These are phyloP conservation scores for Zosterops hypoxanthus DNA, from an alignment of 2,113 vertebrate genomes.

Conservation along the genomic window DNA sequence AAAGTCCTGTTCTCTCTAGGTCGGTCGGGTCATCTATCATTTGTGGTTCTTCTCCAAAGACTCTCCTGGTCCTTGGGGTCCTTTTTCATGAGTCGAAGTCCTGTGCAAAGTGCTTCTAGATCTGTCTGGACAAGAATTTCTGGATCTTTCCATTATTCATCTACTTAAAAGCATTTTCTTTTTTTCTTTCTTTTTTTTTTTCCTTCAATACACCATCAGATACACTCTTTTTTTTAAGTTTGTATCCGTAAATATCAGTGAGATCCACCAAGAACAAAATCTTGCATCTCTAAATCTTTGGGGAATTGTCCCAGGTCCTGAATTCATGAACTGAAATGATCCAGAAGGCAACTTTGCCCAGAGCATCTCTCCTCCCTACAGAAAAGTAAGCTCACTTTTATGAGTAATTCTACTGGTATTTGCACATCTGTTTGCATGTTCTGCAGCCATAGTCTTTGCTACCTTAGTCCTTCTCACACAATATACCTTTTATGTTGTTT, in stretches of 20 bases:
- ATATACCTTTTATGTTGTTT: background rate
- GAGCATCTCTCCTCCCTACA: background rate
- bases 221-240: background rate
- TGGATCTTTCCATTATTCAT: background rate
- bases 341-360: fast-evolving
- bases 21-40: background rate
- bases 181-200: background rate
- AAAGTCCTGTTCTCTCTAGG: background rate
- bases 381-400: background rate
- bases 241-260: background rate
- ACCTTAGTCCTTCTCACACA: background rate
- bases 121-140: background rate
- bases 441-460: background rate
- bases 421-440: background rate
- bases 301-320: slow-evolving; percentile 70
- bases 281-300: fast-evolving
- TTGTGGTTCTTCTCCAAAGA: background rate
- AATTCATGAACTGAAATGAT: slow-evolving; percentile 18
- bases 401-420: background rate
- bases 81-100: background rate
- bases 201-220: background rate
- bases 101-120: background rate
- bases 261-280: background rate
- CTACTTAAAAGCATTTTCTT: background rate
- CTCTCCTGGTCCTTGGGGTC: background rate